Base-by-base conservation (phyloP, 2,797 vertebrate species). In the Chaetophractus vellerosus region DNA sequence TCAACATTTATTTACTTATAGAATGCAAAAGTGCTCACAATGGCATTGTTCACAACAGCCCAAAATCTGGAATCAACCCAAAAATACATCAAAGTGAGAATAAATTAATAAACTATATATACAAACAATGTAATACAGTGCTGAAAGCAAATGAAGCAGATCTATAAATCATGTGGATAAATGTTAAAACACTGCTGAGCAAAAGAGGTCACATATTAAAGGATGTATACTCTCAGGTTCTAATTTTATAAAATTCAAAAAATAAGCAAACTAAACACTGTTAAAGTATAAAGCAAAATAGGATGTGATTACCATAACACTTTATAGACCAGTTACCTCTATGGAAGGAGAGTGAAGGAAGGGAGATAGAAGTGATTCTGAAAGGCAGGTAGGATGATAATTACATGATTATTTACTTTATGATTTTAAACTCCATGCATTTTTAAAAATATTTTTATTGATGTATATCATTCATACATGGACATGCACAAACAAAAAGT, bases 71-170 rank as follows among this genome's bases (percentile, higher is more conserved):
- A n/a, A n/a, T n/a, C n/a, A n/a, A n/a, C n/a, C n/a, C n/a, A n/a
- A n/a, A n/a, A n/a, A n/a, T n/a, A n/a, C n/a, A 81, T 93, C 68
- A 82, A 81, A 81, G 64, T n/a, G 83, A 61, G 63, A 93, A 89
- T 71, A 10, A 91, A 63, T 71, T 79, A 72, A 82, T 66, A 76
- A 93, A 85, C 85, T 18, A 45, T 63, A 11, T 68, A 84, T 66
- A 72, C 33, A 61, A 33, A 57, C 12, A 48, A 19, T 63, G 41
- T 48, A 89, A 24, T 50, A 28, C 23, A 76, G 61, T 36, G 31
- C 52, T 76, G 26, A 68, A 87, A 83, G 41, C 55, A 74, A 88
- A 71, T 64, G 50, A 59, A 80, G 74, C 41, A 28, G 41, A 28
- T 52, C 16, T 6, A 23, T 36, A 11, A 21, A 72, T 90, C 26